Evolutionary conservation across 2,797 vertebrate species (phyloP), one percentile per base, ranked within the genome.

Genomic region (Helostoma temminkii): DNA sequence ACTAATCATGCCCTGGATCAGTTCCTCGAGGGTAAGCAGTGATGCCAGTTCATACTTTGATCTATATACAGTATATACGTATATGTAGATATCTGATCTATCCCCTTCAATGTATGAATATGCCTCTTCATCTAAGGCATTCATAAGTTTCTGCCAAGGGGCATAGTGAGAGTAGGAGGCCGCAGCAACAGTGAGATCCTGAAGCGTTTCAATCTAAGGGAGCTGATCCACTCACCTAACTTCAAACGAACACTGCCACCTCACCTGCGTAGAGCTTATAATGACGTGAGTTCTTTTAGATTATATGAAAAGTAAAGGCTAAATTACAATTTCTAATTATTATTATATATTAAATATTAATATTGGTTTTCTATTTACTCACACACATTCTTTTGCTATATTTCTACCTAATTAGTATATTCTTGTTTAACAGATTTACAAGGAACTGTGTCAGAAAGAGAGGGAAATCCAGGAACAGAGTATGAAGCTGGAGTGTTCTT

Each of bases 1-100:
- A 99, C 97, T 60, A 99, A 99, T 85, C 97, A 98, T 59, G 97
- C 97, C 25, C 91, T 99, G 87, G 97, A 99, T 92, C 97, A 98
- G 91, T 99, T 99, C 91, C 94, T 99, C n/a, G 97, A 99, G 93
- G 97, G 97, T 98, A 94, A 86, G 82, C 5, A 47, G 10, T 12
- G 9, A n/a, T n/a, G n/a, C n/a, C n/a, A n/a, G n/a, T n/a, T n/a
- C n/a, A n/a, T n/a, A n/a, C n/a, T n/a, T n/a, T n/a, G n/a, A n/a
- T n/a, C n/a, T n/a, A n/a, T n/a, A n/a, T n/a, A n/a, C n/a, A n/a
- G n/a, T n/a, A n/a, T n/a, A n/a, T n/a, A n/a, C n/a, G n/a, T n/a
- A n/a, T n/a, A n/a, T n/a, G n/a, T n/a, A n/a, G n/a, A n/a, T n/a
- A n/a, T n/a, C n/a, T n/a, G n/a, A n/a, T n/a, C n/a, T n/a, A n/a